Evolutionary conservation across 2,888 invertebrate species (phyloP), one percentile per base, ranked within the genome.

Genomic region (Embidobia sp.): DNA sequence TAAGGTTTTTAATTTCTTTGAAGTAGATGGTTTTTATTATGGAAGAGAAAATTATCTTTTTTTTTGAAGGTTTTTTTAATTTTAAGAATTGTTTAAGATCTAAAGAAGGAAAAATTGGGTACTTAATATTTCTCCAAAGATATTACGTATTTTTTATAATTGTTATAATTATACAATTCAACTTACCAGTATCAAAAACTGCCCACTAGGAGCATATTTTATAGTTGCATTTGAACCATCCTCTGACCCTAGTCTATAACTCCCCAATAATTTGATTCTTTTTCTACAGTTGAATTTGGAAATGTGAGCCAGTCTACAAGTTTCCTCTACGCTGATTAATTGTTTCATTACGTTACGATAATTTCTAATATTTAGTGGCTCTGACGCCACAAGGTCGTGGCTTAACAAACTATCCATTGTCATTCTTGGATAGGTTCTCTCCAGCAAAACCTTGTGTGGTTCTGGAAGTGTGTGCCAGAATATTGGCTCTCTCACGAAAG

Each of bases 341-440:
- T 74, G 74, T 6, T 74, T 74, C 74, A 74, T 61, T 6, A 74
- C 66, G 29, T 53, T 74, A 3, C 66, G 46, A 18, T 74, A 74
- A 49, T 53, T 67, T 51, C 6, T 67, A 27, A 13, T 1, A 13
- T 59, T 61, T 4, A 74, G 16, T 5, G 29, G 10, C 5, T 61
- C 31, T n/a, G 57, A 26, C 11, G 33, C 48, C 0, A 70, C 53
- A 5, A 74, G 33, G 22, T 66, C 74, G 3, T 53, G 11, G 2
- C 59, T 61, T 6, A 74, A 40, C 18, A 31, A 29, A 40, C 22
- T 53, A 2, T 53, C 3, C 15, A 8, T 42, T 1, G 10, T 46
- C 6, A 74, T 18, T 40, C 29, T 42, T 5, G 66, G 74, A 46
- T 74, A 74, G 2, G 74, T 74, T 7, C 37, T 27, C 53, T 74